Base-by-base conservation (phyloP, 1,140 invertebrate genomes). In the Drosophila gunungcola region DNA sequence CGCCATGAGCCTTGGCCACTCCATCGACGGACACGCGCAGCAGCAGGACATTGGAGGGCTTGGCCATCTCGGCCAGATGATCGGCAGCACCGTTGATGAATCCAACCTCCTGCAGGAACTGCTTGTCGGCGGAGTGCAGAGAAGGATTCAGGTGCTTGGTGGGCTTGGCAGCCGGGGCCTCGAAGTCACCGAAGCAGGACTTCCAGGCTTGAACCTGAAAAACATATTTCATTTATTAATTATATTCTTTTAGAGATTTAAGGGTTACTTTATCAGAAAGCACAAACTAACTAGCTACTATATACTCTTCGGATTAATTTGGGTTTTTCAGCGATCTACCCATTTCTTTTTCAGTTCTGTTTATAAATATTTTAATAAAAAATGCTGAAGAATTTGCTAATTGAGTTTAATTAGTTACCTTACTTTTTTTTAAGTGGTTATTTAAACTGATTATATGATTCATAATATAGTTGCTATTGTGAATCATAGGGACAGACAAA, bases 101-200 rank as follows among this genome's bases (percentile, higher is more conserved):
- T 73, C 94, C 94, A 16, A 96, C 91, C 91, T 96, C 95, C 78
- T 94, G 93, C 1, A 96, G 89, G 80, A 96, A 96, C 70, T 94
- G 93, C 27, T 94, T 93, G 81, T 96, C 95, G 69, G 95, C 95
- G 34, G 95, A 94, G 41, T 95, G 94, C 29, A 94, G 76, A 42
- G 91, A 78, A 36, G 93, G 92, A 91, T 96, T 94, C 68, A 95
- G 81, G 92, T 94, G 90, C 80, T 94, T 90, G 72, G 43, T 86
- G 92, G 91, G 81, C 94, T 93, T 41, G 51, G 78, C 74, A 38
- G 73, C 62, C 5, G 93, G 91, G 52, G 89, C 84, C 56, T 92
- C 90, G 2, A 94, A 86, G 34, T 93, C 92, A 56, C 94, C 93
- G 84, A 95, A 94, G 93, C 91, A 89, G 72, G 88, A 73, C 89